Base-by-base conservation (phyloP, 2,113 vertebrate genomes). In the Corydoras sp. region DNA sequence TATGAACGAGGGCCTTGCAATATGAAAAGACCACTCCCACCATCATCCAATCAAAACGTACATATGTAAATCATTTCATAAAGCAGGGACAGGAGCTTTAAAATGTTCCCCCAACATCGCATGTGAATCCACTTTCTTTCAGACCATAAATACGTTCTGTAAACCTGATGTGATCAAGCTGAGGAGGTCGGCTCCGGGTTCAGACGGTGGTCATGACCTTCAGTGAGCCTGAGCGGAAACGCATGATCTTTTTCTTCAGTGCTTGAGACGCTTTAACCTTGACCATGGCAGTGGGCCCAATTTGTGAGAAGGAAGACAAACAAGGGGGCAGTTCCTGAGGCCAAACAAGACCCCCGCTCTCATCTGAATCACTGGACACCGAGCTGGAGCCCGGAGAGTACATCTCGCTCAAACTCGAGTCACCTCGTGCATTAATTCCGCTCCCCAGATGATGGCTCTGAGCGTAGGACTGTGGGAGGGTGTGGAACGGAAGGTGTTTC, bases 121-220 rank as follows among this genome's bases (percentile, higher is more conserved):
- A 43, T 8, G 35, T 43, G 35, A 5, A 43, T 43, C 35, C 35
- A 43, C 1, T 43, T 43, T 5, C 35, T 43, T 43, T 43, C 35
- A 43, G 35, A 43, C 4, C 51, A 53, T 14, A 10, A 53, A 53
- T 53, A 14, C 51, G 1, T 8, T 12, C 51, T 12, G 3, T 14
- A 53, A 14, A 3, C 51, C 51, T 10, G 13, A 53, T 5, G 51
- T 53, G 51, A 12, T 14, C 10, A 5, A 3, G 11, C 51, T 53
- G 9, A 10, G 18, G 4, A 51, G 14, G 2, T 29, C 10, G 48
- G 29, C 10, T 58, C 14, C 24, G 60, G 53, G 24, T 31, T 93
- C 88, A 96, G 29, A 96, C 93, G 0, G 94, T 95, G 0, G 94
- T 96, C 93, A 96, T 96, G 77, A 95, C 93, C 80, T 96, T 96